Evolutionary conservation across 2,113 vertebrate genomes (phyloP).

Genomic region (Dicaeum eximium): DNA sequence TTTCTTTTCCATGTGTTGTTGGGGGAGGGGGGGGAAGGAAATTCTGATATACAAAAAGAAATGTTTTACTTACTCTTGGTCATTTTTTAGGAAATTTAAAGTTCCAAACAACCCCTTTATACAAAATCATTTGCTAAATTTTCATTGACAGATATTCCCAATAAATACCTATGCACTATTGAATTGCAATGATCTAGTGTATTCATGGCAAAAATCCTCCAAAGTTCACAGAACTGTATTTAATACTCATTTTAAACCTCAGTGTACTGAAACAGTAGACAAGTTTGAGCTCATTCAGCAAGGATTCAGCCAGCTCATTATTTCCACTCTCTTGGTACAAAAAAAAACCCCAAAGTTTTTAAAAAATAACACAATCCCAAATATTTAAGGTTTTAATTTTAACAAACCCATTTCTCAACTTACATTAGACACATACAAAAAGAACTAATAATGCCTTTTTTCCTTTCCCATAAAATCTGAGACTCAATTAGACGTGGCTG

Average conservation of each 20-base stretch:
- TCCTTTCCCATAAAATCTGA: background rate
- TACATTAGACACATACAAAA: background rate
- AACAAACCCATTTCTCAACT: background rate
- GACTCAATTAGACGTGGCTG: background rate
- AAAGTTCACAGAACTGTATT: background rate
- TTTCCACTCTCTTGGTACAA: background rate
- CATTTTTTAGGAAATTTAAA: background rate
- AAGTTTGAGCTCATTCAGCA: background rate
- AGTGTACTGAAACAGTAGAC: background rate
- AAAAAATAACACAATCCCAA: background rate
- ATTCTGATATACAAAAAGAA: background rate
- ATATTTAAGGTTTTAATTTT: background rate
- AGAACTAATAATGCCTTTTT: background rate
- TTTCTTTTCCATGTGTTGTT: background rate
- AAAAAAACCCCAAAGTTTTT: background rate
- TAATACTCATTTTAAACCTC: background rate
- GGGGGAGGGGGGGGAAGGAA: rapidly evolving
- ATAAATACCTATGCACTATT: background rate
- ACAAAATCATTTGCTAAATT: background rate
- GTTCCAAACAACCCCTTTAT: background rate
- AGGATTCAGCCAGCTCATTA: background rate
- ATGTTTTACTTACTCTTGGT: background rate
- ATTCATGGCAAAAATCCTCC: background rate
- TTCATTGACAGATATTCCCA: background rate
- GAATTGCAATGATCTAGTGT: background rate